Conservation (phyloP, 2,113 vertebrate species). For the Chlorocebus sabaeus region DNA sequence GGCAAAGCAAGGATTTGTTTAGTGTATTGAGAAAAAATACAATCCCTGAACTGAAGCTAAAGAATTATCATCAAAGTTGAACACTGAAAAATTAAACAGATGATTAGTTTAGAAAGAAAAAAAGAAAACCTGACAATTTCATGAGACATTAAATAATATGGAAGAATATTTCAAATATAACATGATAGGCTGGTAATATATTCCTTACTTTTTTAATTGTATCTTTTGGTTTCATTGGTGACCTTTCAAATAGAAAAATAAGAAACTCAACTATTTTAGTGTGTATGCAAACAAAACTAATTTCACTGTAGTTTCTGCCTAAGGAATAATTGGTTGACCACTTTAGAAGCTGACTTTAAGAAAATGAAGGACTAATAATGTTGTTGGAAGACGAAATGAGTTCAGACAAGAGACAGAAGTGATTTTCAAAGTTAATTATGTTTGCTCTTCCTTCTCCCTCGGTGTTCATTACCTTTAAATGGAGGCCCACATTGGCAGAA, state of each 20-base stretch:
- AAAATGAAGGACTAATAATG: conserved; percentile 83
- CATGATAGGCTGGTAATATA: background rate
- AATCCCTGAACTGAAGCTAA: background rate
- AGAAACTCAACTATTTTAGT: background rate
- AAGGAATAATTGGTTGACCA: conserved; percentile 56
- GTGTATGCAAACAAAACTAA: conserved; percentile 46
- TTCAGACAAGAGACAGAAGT: conserved; percentile 88
- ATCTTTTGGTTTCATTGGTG: background rate
- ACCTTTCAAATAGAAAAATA: background rate
- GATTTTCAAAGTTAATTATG: conserved; percentile 90
- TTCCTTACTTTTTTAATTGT: background rate
- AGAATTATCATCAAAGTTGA: background rate
- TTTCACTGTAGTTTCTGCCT: conserved; percentile 44
- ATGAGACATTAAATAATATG: background rate
- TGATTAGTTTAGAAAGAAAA: background rate
- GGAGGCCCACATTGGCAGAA: conserved; percentile 88
- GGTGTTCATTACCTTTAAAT: conserved; percentile 93
- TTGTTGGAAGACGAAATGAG: conserved; percentile 80
- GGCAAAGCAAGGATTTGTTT: background rate
- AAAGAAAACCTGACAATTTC: background rate
- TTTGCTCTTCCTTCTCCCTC: conserved; percentile 86
- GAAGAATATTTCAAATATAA: background rate
- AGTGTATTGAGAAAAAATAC: background rate
- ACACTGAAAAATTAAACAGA: background rate
- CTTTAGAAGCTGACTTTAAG: conserved; percentile 63